A percentile compares a stretch with the other conserved stretches of the same genome.
Conservation (phyloP, 2,888 invertebrate species). For the Elegia similella region DNA sequence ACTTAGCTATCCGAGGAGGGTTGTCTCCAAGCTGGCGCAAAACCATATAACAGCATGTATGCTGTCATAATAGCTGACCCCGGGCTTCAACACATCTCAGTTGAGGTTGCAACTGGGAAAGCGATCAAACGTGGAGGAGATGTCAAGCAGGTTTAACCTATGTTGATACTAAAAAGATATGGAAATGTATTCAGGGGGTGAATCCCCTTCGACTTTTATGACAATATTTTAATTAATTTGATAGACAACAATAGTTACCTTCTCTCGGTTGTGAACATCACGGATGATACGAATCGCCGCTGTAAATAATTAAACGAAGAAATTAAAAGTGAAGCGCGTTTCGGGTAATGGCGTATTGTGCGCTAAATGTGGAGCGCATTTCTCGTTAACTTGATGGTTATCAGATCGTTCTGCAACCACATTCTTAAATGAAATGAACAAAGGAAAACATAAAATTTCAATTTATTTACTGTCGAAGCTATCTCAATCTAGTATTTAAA, state of each 20-base stretch:
- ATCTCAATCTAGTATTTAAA: neutral
- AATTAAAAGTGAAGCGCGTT: slow-evolving; percentile 7
- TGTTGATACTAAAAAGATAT: no score
- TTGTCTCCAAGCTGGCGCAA: no score
- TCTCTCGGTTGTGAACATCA: neutral
- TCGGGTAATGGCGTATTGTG: slow-evolving; percentile 5
- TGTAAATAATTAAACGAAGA: slow-evolving; percentile 8
- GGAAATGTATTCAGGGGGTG: no score
- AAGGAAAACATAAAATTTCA: neutral
- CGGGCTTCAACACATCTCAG: no score
- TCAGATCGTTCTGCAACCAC: neutral
- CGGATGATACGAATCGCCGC: neutral
- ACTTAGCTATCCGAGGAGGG: no score
- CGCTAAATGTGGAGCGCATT: neutral
- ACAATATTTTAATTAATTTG: neutral
- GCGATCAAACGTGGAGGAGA: no score
- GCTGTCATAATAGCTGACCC: no score
- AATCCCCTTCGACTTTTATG: no score
- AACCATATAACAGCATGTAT: no score
- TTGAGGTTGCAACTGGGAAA: no score
- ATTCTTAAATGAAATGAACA: neutral
- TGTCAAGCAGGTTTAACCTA: no score
- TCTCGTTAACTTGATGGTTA: neutral
- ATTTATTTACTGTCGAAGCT: neutral
- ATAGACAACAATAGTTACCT: neutral